Evolutionary conservation across 1,140 invertebrate genomes (phyloP).

Genomic region (Limonius californicus): DNA sequence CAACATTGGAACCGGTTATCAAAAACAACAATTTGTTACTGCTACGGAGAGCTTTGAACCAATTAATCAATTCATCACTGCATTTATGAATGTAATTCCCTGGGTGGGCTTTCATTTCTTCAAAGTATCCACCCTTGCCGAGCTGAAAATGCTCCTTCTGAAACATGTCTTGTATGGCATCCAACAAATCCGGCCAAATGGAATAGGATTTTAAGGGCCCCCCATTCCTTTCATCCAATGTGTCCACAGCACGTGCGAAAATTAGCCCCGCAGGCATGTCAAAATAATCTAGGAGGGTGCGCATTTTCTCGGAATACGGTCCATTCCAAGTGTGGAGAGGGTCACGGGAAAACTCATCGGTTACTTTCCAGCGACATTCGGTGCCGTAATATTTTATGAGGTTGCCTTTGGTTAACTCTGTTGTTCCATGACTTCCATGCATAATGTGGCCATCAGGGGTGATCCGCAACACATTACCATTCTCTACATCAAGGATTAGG

Average conservation of each 20-base stretch:
- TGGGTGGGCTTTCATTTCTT: conserved; percentile 58
- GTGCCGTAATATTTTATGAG: conserved; percentile 61
- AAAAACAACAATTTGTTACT: conserved; percentile 62
- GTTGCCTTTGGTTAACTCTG: conserved; percentile 53
- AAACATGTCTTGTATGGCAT: conserved; percentile 61
- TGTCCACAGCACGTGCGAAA: conserved; percentile 70
- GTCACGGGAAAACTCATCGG: conserved; percentile 53
- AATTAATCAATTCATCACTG: conserved; percentile 55
- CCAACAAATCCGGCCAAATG: conserved; percentile 65
- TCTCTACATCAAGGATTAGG: conserved; percentile 67
- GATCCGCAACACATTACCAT: conserved; percentile 69
- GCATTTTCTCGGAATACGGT: conserved; percentile 55
- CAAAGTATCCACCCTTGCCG: conserved; percentile 60
- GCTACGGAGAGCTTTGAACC: conserved; percentile 55
- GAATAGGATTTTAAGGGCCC: conserved; percentile 49
- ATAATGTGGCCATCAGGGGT: conserved; percentile 59
- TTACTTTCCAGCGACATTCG: conserved; percentile 56
- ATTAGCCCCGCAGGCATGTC: conserved; percentile 65
- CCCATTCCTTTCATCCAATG: conserved; percentile 56
- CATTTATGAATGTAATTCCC: conserved; percentile 62
- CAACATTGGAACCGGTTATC: conserved; percentile 73
- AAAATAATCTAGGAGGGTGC: conserved; percentile 72
- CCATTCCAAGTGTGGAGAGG: conserved; percentile 61
- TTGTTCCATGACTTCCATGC: conserved; percentile 68
- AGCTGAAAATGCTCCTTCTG: conserved; percentile 57